Conservation (phyloP, 2,888 invertebrate genomes). For the Gisinianus flammeolus region DNA sequence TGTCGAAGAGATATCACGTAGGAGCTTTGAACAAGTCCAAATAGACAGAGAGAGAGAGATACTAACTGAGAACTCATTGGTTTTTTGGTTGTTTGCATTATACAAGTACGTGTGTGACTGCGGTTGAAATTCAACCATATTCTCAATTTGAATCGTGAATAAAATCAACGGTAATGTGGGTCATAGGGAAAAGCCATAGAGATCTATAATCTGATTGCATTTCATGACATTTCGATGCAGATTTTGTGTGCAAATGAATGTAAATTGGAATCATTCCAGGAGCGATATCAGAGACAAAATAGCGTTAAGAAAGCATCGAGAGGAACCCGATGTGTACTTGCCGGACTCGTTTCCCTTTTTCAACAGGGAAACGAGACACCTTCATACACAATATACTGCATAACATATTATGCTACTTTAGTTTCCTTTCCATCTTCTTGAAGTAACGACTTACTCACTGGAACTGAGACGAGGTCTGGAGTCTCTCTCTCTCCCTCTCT, state of each 20-base stretch:
- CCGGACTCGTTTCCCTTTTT: background rate
- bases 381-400: too few relatives aligned
- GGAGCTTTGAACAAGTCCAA: too few relatives aligned
- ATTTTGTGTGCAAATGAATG: conserved; percentile 53
- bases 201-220: conserved; percentile 50
- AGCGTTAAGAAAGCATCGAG: background rate
- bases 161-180: conserved; percentile 51
- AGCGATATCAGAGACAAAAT: conserved; percentile 31
- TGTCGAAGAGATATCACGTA: background rate
- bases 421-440: too few relatives aligned
- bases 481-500: background rate
- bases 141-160: conserved; percentile 41
- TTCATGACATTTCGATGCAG: conserved; percentile 54
- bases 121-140: background rate
- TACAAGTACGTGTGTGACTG: background rate
- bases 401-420: too few relatives aligned
- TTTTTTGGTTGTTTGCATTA: background rate
- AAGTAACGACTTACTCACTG: too few relatives aligned
- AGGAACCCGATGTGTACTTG: background rate
- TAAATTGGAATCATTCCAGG: conserved; percentile 51
- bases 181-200: conserved; percentile 43
- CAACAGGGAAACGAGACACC: too few relatives aligned
- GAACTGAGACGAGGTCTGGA: background rate
- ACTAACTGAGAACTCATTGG: background rate
- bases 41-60: background rate